Base-by-base conservation (phyloP, 2,888 invertebrate species). In the Oasisia sp. region DNA sequence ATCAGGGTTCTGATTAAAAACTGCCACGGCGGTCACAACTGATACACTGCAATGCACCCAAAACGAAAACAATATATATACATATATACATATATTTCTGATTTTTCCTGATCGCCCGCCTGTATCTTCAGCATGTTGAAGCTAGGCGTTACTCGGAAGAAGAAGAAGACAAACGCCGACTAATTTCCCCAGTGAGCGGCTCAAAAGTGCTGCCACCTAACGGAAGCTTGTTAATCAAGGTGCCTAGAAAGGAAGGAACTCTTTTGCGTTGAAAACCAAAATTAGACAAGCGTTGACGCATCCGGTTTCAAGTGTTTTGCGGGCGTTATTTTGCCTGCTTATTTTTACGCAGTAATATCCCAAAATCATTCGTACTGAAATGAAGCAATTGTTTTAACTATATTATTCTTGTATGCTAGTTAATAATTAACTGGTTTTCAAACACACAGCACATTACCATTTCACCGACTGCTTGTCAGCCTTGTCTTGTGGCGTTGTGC, bases 291-390 rank as follows among this genome's bases (percentile, higher is more conserved):
- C 14, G 74, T 74, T 74, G 74, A 74, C n/a, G n/a, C 74, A 27
- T 74, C 74, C 74, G 74, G 74, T 74, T 74, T 74, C 74, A 74
- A n/a, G 74, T 27, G 74, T 50, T 50, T 38, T 74, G 74, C 74
- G 27, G 74, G 74, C n/a, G 27, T 74, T 74, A 74, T 74, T 19
- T 74, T 5, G 74, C 74, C 27, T 19, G n/a, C 27, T 74, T 27
- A 74, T 27, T 27, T 74, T 74, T 74, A 27, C n/a, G 74, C 27
- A 74, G 27, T 50, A 50, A 50, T 50, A 50, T 74, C 58, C 58
- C 58, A 7, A 14, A 74, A 19, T 74, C 27, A 74, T 27, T 74
- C 74, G 27, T 74, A 74, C 74, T 74, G 74, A 5, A 74, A 74
- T 74, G 74, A 74, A 27, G 74, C 74, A 74, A 7, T 74, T 27